Evolutionary conservation across 1,140 invertebrate species (phyloP).

Genomic region (Drosophila truncata): DNA sequence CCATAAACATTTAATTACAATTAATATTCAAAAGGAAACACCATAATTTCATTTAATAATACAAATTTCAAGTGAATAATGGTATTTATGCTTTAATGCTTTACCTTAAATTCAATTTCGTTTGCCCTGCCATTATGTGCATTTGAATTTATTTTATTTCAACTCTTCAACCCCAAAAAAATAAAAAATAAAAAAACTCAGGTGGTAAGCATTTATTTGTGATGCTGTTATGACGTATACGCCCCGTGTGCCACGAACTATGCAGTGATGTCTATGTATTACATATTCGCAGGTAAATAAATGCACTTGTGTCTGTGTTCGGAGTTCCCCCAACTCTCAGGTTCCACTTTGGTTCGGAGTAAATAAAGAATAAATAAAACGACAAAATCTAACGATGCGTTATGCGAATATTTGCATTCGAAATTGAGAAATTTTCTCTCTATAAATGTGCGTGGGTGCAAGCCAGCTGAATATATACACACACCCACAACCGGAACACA

Average conservation of each 20-base stretch:
- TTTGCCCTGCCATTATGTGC: neutral
- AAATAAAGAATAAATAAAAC: slow-evolving; percentile 41
- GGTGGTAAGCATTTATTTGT: slow-evolving; percentile 27
- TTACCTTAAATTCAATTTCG: neutral
- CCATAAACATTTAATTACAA: too few relatives aligned
- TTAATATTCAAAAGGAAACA: neutral
- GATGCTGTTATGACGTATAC: slow-evolving; percentile 60
- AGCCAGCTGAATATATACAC: slow-evolving; percentile 14
- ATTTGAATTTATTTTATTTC: slow-evolving; percentile 11
- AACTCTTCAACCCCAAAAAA: slow-evolving; percentile 1
- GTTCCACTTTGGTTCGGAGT: slow-evolving; percentile 7
- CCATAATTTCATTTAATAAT: neutral
- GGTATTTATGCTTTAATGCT: too few relatives aligned
- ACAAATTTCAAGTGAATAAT: neutral
- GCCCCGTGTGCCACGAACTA: slow-evolving; percentile 43
- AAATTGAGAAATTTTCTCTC: slow-evolving; percentile 70
- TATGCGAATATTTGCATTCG: slow-evolving; percentile 74
- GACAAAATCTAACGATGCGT: slow-evolving; percentile 71
- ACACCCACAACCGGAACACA: slow-evolving; percentile 1
- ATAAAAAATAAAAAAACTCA: slow-evolving; percentile 6
- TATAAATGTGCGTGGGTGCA: slow-evolving; percentile 46
- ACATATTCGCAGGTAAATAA: slow-evolving; percentile 19
- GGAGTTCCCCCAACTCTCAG: neutral
- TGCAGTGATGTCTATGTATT: slow-evolving; percentile 3
- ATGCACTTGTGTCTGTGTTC: slow-evolving; percentile 9